Percentiles rank a stretch among this genome's conserved stretches.
Conservation (phyloP, 64 coral and sea anemone species). For the Actinia equina region DNA sequence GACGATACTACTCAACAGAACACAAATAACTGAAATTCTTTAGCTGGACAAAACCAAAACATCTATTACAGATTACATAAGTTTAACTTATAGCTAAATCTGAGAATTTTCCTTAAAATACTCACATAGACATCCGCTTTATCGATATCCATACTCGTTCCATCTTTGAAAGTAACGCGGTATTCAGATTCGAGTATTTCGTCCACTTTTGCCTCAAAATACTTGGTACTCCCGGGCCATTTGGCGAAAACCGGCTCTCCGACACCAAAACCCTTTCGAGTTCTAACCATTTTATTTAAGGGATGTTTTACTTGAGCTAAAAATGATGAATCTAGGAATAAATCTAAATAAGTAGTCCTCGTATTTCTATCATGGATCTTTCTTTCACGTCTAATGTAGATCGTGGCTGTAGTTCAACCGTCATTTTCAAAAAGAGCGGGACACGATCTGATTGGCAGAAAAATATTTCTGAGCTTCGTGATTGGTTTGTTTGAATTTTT, state of each 20-base stretch:
- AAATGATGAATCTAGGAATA: neutral
- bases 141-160: neutral
- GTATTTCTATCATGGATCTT: neutral
- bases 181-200: neutral
- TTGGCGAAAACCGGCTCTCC: neutral
- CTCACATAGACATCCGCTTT: neutral
- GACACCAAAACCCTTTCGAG: neutral
- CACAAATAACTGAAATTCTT: neutral
- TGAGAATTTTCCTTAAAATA: neutral
- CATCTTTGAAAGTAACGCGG: neutral
- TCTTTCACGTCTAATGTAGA: neutral
- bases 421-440: conserved; percentile 16
- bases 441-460: conserved; percentile 1
- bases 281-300: neutral
- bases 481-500: conserved; percentile 17
- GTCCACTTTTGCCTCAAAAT: neutral
- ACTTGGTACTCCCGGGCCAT: neutral
- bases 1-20: neutral
- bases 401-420: neutral
- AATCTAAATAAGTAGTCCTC: neutral
- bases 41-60: neutral
- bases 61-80: neutral
- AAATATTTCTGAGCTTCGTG: neutral
- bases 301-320: neutral
- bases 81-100: too few relatives aligned